Evolutionary conservation across 1,140 invertebrate species (phyloP).

Genomic region (Ceratina australensis): DNA sequence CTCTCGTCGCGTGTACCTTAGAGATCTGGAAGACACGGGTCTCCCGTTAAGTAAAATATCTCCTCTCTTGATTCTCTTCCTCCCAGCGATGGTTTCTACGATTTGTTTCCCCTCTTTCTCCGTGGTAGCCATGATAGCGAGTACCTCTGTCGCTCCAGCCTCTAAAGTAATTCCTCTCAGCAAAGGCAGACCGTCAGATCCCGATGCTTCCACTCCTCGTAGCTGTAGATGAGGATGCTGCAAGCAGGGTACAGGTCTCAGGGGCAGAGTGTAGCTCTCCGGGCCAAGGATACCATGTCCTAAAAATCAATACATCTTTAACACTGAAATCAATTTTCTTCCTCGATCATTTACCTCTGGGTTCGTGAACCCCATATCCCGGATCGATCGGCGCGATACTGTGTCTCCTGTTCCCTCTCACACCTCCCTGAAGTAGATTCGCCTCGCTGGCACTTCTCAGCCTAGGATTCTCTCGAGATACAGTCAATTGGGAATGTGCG

Average conservation of each 20-base stretch:
- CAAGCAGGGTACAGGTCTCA: constrained; percentile 72
- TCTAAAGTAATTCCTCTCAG: constrained; percentile 89
- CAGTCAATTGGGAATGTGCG: constrained; percentile 75
- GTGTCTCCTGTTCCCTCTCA: constrained; percentile 80
- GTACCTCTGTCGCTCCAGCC: constrained; percentile 92
- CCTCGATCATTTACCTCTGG: constrained; percentile 6
- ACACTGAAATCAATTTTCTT: neutral
- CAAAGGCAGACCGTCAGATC: constrained; percentile 75
- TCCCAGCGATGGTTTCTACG: constrained; percentile 89
- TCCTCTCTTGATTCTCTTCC: constrained; percentile 84
- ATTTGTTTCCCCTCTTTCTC: constrained; percentile 81
- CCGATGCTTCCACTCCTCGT: constrained; percentile 80
- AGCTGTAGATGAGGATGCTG: constrained; percentile 85
- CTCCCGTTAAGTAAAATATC: constrained; percentile 94
- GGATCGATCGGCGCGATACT: constrained; percentile 83
- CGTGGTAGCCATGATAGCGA: constrained; percentile 92
- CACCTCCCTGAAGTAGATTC: constrained; percentile 83
- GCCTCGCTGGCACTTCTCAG: constrained; percentile 87
- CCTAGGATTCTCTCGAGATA: constrained; percentile 78
- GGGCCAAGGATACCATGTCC: constrained; percentile 69
- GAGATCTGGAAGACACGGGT: constrained; percentile 84
- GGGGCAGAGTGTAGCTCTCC: constrained; percentile 65
- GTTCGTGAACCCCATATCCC: constrained; percentile 71
- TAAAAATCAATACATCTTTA: constrained; percentile 4
- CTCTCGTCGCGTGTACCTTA: constrained; percentile 78